Evolutionary conservation across 2,113 vertebrate species (phyloP).

Genomic region (Salvelinus sp.): DNA sequence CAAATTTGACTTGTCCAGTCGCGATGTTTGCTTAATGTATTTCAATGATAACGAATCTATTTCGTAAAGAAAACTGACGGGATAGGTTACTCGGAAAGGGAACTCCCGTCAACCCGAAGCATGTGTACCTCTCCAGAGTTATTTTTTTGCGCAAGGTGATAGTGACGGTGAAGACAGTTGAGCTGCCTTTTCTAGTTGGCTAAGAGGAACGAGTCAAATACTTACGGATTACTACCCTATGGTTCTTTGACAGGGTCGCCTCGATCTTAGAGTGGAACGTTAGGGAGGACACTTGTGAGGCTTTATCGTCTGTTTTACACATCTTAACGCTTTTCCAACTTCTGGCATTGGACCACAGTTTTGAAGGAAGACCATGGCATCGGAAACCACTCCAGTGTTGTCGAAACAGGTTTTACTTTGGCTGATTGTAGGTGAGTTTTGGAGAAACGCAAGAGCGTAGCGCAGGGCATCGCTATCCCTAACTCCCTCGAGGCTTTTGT

Average conservation of each 20-base stretch:
- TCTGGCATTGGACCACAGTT: background rate
- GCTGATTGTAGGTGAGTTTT: constrained; percentile 35
- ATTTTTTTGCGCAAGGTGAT: background rate
- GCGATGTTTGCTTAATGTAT: background rate
- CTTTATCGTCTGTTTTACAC: background rate
- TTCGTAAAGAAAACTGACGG: background rate
- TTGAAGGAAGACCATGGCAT: constrained; percentile 16
- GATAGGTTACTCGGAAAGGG: background rate
- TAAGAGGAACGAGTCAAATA: background rate
- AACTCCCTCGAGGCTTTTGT: background rate
- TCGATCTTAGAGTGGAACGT: background rate
- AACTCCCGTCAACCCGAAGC: background rate
- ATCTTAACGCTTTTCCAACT: constrained; percentile 14
- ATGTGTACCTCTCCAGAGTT: background rate
- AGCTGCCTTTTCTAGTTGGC: background rate
- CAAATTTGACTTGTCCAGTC: background rate
- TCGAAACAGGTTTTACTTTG: constrained; percentile 25
- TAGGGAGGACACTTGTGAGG: background rate
- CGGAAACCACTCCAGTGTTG: constrained; percentile 9
- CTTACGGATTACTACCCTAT: background rate
- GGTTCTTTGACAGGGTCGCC: background rate
- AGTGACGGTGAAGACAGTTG: background rate
- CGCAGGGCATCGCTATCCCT: background rate
- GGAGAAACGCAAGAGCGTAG: background rate
- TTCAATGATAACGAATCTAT: background rate